Percentiles rank a stretch among this genome's conserved stretches.
Conservation (phyloP, 2,797 vertebrate genomes). For the Acipenser transmontanus region DNA sequence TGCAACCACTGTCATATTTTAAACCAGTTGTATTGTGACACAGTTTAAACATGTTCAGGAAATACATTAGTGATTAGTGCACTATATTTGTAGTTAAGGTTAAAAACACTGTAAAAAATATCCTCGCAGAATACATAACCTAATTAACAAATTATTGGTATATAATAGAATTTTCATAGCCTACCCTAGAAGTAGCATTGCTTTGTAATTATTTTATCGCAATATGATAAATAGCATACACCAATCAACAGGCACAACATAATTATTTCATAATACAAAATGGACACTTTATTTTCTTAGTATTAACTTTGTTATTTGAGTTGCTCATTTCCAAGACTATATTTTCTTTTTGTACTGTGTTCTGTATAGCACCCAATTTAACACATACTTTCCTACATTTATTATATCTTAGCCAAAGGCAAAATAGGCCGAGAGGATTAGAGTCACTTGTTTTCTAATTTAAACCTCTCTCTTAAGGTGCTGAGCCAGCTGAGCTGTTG, state of each 20-base stretch:
- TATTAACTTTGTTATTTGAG: background rate
- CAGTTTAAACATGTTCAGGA: background rate
- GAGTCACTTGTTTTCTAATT: constrained; percentile 21
- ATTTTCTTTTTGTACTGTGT: constrained; percentile 30
- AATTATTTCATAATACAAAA: background rate
- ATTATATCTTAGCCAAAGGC: constrained; percentile 12
- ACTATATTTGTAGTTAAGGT: constrained; percentile 9
- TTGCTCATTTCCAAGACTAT: constrained; percentile 7
- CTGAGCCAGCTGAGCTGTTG: constrained; percentile 16
- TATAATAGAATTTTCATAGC: too few relatives aligned
- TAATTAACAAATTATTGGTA: too few relatives aligned
- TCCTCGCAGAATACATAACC: too few relatives aligned
- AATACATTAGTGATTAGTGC: constrained; percentile 1
- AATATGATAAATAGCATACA: background rate
- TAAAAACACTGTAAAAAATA: background rate
- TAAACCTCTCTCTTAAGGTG: constrained; percentile 25
- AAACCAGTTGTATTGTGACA: background rate
- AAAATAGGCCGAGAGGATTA: constrained; percentile 26
- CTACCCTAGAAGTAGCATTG: too few relatives aligned
- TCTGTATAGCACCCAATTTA: constrained; percentile 31
- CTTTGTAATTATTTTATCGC: too few relatives aligned
- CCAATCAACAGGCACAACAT: background rate
- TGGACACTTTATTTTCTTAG: background rate
- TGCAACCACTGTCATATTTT: background rate
- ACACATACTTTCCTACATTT: constrained; percentile 13